Evolutionary conservation across 2,113 vertebrate species (phyloP).

Genomic region (Serilophus lunatus): DNA sequence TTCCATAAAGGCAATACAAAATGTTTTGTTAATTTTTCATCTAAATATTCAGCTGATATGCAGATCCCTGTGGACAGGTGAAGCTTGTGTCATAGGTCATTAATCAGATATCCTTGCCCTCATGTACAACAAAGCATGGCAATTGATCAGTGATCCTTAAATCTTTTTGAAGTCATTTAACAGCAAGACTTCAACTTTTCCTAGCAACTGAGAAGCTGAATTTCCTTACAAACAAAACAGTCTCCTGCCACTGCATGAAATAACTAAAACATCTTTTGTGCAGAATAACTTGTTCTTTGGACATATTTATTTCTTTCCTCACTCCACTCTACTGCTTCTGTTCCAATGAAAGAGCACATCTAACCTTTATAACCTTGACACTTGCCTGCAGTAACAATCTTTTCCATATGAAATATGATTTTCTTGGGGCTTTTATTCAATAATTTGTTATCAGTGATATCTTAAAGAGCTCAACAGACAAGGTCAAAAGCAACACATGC

Average conservation of each 20-base stretch:
- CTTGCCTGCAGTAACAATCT: background rate
- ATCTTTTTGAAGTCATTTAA: background rate
- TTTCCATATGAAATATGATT: background rate
- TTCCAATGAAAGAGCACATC: background rate
- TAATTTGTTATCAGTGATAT: background rate
- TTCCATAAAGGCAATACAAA: background rate
- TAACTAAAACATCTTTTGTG: background rate
- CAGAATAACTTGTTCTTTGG: background rate
- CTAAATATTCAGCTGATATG: background rate
- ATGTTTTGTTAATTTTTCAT: slow-evolving; percentile 13
- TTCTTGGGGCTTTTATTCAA: background rate
- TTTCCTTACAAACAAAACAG: background rate
- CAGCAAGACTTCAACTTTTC: background rate
- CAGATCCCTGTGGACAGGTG: background rate
- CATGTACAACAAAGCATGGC: background rate
- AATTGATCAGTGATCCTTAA: slow-evolving; percentile 4
- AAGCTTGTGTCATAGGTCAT: background rate
- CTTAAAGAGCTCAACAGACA: background rate
- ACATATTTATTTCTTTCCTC: background rate
- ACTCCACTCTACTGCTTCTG: background rate
- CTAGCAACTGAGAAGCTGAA: background rate
- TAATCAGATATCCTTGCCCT: background rate
- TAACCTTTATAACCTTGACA: background rate
- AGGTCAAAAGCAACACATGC: background rate
- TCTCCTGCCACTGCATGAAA: background rate